Conservation (phyloP, 2,797 vertebrate species). For the Urocyon cinereoargenteus region DNA sequence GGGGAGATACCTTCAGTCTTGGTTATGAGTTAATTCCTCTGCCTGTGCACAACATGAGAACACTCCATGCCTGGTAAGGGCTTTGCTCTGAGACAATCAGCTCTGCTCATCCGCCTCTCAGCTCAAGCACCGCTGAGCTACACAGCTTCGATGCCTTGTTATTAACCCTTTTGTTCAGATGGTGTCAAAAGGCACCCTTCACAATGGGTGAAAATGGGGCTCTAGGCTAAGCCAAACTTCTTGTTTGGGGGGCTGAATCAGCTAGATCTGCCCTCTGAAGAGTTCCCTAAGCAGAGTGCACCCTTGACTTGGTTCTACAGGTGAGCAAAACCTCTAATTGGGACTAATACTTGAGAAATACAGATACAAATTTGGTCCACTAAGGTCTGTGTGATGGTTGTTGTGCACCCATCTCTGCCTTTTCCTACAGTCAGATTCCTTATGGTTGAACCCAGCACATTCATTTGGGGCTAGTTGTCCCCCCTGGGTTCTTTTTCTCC, state of each 20-base stretch:
- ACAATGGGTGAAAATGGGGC: neutral
- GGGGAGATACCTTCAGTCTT: neutral
- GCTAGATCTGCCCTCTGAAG: neutral
- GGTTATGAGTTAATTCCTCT: neutral
- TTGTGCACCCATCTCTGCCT: neutral
- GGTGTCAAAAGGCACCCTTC: neutral
- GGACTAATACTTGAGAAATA: neutral
- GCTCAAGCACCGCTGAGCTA: accelerated
- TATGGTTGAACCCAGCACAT: neutral
- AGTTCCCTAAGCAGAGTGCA: neutral
- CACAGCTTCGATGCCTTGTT: neutral
- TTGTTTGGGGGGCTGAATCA: neutral
- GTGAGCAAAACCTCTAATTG: neutral
- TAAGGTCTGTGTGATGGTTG: neutral
- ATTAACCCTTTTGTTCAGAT: neutral
- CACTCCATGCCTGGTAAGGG: neutral
- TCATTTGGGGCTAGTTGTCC: neutral
- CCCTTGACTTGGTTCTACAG: neutral
- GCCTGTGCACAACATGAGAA: neutral
- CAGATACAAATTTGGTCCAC: neutral
- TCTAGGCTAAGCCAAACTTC: neutral
- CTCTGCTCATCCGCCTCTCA: neutral
- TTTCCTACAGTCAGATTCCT: neutral
- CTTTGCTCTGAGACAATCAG: neutral
- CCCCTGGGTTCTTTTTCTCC: neutral